Base-by-base conservation (phyloP, 64 coral and sea anemone genomes). In the Montipora foliosa region DNA sequence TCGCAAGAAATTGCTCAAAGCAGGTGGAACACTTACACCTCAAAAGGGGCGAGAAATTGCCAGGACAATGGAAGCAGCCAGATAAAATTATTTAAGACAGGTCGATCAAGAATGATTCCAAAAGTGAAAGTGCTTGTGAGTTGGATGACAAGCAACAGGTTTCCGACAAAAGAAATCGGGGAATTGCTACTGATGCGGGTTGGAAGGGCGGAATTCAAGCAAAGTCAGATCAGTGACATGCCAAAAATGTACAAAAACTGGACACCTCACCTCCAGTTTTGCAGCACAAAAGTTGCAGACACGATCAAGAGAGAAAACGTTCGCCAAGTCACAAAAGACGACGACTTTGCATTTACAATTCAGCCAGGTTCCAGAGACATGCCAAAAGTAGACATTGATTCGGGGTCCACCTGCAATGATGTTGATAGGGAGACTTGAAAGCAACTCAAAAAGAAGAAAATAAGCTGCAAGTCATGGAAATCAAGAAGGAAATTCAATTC, bases 151-250 rank as follows among this genome's bases (percentile, higher is more conserved):
- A 15, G 15, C 15, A 2, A 0, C 57, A 3, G 10, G 50, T 17
- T 8, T 20, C 58, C 13, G 24, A 29, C 61, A 76, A 15, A 87
- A 77, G 15, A 37, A 37, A 37, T 84, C 83, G 21, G 77, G 48
- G 19, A 79, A 16, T 24, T 66, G 93, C 24, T 91, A 91, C 19
- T 68, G 16, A 44, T 95, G 74, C 90, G 93, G 93, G 3, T 47
- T 77, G 64, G 80, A 64, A 49, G 93, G 88, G 46, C 93, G 67
- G 62, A 88, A 95, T 67, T 79, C 93, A 44, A 88, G 93, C 81
- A 95, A 95, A 64, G 82, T 64, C 48, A 86, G 64, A 20, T 61
- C 20, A 74, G 29, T 13, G 49, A 89, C 84, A 7, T 95, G 84
- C 87, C 53, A 72, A 50, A 95, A 88, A 91, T 88, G 53, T 45